phyloP scores from a whole-genome alignment of 2,113 vertebrate species.

The Cavia porcellus region DNA sequence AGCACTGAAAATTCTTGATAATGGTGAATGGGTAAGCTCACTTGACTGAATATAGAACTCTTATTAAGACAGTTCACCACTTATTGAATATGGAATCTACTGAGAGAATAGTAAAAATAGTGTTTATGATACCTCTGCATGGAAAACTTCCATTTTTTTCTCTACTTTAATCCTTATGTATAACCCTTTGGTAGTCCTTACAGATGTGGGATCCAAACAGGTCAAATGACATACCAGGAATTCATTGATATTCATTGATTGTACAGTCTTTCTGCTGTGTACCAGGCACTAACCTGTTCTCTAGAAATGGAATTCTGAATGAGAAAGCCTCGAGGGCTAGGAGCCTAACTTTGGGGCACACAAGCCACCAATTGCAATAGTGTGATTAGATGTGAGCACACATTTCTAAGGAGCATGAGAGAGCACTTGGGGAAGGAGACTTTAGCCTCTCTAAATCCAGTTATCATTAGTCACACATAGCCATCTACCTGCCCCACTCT shows the following conservation, averaged over 20 bases:
- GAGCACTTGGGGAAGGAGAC: background rate
- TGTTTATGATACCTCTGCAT: background rate
- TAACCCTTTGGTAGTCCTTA: background rate
- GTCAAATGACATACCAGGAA: background rate
- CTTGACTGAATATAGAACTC: constrained; percentile 12
- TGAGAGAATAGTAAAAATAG: background rate
- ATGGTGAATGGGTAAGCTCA: constrained; percentile 90
- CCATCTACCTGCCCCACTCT: background rate
- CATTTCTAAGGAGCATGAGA: background rate
- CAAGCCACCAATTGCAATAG: background rate
- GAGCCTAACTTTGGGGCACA: background rate
- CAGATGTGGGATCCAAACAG: background rate
- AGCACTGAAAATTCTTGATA: constrained; percentile 89
- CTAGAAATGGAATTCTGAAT: background rate
- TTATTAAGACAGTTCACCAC: background rate
- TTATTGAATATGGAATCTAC: background rate
- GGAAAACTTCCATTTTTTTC: background rate
- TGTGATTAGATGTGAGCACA: background rate
- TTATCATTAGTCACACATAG: background rate
- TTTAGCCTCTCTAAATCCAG: background rate
- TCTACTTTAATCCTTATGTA: background rate
- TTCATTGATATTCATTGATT: background rate
- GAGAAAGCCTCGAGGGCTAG: background rate
- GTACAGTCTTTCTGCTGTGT: background rate
- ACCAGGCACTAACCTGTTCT: background rate